A percentile compares a stretch with the other conserved stretches of the same genome.
phyloP scores from a whole-genome alignment of 2,113 vertebrate species.

The Anhinga anhinga region DNA sequence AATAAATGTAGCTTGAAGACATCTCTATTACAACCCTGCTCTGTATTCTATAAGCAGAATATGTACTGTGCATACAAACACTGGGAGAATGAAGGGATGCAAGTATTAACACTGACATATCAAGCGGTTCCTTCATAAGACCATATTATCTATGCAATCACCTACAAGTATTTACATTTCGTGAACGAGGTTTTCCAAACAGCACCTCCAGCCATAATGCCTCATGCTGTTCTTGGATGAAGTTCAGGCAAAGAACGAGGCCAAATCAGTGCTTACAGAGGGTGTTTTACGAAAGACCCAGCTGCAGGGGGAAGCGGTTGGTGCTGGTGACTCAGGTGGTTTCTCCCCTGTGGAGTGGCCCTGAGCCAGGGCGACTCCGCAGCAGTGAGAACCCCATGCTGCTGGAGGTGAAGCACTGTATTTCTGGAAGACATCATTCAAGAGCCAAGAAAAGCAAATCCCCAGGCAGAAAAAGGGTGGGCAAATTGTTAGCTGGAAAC shows the following conservation, averaged over 20 bases:
- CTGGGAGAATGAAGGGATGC: neutral
- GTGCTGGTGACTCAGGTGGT: neutral
- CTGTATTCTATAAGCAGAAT: constrained; percentile 53
- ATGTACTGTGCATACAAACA: constrained; percentile 53
- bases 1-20: constrained; percentile 69
- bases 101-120: constrained; percentile 48
- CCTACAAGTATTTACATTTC: constrained; percentile 40
- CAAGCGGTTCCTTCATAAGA: constrained; percentile 33
- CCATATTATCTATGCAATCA: constrained; percentile 24
- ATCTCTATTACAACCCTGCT: constrained; percentile 51
- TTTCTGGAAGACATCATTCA: neutral
- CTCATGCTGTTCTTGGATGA: neutral
- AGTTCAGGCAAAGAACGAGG: neutral
- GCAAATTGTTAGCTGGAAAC: neutral
- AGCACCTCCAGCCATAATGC: neutral
- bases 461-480: neutral
- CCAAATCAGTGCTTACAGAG: neutral
- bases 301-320: neutral
- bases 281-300: neutral
- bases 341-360: neutral
- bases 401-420: neutral
- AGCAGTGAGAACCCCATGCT: neutral
- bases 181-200: neutral
- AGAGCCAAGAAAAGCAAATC: neutral
- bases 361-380: neutral